Base-by-base conservation (phyloP, 2,888 invertebrate species). In the Drosophila austrosaltans region DNA sequence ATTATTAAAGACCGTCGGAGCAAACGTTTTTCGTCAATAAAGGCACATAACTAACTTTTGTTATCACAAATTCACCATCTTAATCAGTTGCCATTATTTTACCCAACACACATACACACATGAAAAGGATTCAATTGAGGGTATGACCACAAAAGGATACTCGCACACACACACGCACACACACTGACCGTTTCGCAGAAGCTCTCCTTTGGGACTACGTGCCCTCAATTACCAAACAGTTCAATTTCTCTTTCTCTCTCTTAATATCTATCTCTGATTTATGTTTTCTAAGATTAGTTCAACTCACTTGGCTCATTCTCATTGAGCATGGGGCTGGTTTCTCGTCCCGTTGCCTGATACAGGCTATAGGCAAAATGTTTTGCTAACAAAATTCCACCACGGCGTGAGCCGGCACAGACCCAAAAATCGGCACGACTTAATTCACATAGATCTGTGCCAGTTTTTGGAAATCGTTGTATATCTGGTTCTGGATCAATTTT, bases 391-490 rank as follows among this genome's bases (percentile, higher is more conserved):
- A 93, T 93, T 25, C 94, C 95, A 22, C 93, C 93, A 28, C 92
- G 84, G 44, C 92, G 91, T 1, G 92, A 92, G 8, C 93, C 93
- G 0, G 94, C 93, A 69, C 93, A 93, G 56, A 93, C 92, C 91
- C 94, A 93, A 92, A 95, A 94, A 66, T 95, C 94, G 0, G 94
- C 94, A 68, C 95, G 93, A 42, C 94, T 94, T 88, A 96, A 93
- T 56, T 93, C 90, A 78, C 95, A 93, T 39, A 95, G 91, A 76
- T 94, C 94, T 30, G 90, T 87, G 3, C 95, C 95, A 4, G 92
- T 93, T 66, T 89, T 91, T 7, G 95, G 95, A 89, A 95, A 94
- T 76, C 93, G 92, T 25, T 91, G 77, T 2, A 93, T 84, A 77
- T 93, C 93, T 42, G 94, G 94, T 71, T 92, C 87, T 5, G 94